Percentiles rank a stretch among this genome's conserved stretches.
These are phyloP conservation scores for Eugnorisma glareosa DNA, from an alignment of 2,888 invertebrate species.

Conservation along the genomic window DNA sequence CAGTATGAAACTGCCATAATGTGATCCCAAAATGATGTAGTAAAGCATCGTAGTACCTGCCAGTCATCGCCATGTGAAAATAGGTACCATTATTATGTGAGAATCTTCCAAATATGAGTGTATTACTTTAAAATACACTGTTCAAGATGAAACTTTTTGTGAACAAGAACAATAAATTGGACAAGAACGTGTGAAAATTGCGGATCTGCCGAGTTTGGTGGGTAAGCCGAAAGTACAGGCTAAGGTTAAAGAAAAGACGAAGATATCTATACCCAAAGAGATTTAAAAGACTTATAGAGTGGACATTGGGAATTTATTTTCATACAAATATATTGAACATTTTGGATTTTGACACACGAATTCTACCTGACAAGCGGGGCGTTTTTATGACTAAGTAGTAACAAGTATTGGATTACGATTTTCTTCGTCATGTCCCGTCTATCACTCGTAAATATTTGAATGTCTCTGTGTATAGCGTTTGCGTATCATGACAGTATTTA, in stretches of 20 bases:
- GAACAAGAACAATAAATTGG: constrained; percentile 18
- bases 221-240: not conserved
- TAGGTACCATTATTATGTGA: not conserved
- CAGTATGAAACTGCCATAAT: not conserved
- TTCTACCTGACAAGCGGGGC: too few relatives aligned
- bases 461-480: not conserved
- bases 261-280: not conserved
- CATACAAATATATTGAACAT: too few relatives aligned
- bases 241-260: not conserved
- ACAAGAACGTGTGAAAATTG: constrained; percentile 25
- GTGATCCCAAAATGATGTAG: not conserved
- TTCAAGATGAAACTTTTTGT: constrained; percentile 8
- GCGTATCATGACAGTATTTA: not conserved
- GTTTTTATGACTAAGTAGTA: too few relatives aligned
- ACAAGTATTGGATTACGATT: too few relatives aligned
- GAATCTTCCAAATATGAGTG: not conserved
- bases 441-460: too few relatives aligned
- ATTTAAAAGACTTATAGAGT: too few relatives aligned
- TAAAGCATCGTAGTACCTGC: not conserved
- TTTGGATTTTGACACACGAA: too few relatives aligned
- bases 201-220: not conserved
- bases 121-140: not conserved
- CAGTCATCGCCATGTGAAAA: not conserved
- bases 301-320: too few relatives aligned
- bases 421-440: too few relatives aligned